These are phyloP conservation scores for Idaea straminata DNA, from an alignment of 2,888 invertebrate genomes.

Conservation along the genomic window DNA sequence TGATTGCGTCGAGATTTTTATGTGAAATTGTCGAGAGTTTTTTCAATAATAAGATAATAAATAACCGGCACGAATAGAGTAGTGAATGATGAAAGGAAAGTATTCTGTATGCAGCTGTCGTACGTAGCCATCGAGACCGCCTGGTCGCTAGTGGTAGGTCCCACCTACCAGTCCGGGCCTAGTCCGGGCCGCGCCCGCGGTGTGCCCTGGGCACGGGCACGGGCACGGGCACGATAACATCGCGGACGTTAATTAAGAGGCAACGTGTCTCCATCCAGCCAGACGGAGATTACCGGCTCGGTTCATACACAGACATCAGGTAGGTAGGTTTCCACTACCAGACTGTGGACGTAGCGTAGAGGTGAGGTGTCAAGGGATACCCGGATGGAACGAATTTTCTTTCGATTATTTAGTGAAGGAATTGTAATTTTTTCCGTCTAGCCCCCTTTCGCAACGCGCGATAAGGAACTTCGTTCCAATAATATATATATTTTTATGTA, in stretches of 20 bases:
- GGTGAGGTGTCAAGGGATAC: no score
- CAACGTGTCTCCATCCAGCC: no score
- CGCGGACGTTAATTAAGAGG: background rate
- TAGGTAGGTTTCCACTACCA: background rate
- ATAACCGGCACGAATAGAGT: slow-evolving; percentile 16
- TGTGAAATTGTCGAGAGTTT: slow-evolving; percentile 32
- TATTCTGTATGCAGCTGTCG: slow-evolving; percentile 35
- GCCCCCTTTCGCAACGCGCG: no score
- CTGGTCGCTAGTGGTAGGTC: no score
- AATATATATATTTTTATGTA: no score
- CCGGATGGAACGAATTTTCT: no score
- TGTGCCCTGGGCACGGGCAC: slow-evolving; percentile 82
- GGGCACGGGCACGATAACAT: slow-evolving; percentile 64
- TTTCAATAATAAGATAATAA: slow-evolving; percentile 32
- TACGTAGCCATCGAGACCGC: background rate
- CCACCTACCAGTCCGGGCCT: no score
- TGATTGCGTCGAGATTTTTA: slow-evolving; percentile 33
- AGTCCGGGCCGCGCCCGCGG: slow-evolving; percentile 81
- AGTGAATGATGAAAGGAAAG: slow-evolving; percentile 19
- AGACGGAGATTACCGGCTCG: background rate
- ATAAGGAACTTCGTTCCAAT: no score
- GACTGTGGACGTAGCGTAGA: no score
- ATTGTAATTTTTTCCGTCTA: no score
- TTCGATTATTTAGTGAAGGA: no score
- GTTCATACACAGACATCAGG: background rate